These are phyloP conservation scores for Ophonus ardosiacus DNA, from an alignment of 2,888 invertebrate genomes.

Conservation along the genomic window DNA sequence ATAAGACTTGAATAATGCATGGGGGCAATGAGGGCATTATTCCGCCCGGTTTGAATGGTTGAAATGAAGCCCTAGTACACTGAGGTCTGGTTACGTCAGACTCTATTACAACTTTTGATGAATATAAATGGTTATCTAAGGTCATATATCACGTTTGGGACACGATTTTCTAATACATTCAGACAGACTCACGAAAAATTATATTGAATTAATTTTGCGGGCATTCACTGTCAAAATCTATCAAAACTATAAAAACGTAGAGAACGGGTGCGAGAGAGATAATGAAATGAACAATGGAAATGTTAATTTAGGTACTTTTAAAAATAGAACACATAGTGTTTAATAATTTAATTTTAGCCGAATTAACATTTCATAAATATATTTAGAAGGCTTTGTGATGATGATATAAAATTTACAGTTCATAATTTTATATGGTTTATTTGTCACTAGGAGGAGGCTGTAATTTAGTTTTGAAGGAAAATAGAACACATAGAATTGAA, in stretches of 20 bases:
- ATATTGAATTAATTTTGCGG: conserved; percentile 35
- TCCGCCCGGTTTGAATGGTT: conserved; percentile 10
- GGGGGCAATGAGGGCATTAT: conserved; percentile 10
- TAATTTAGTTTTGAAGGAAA: too few relatives aligned
- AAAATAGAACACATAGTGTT: too few relatives aligned
- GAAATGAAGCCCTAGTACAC: conserved; percentile 14
- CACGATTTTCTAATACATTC: conserved; percentile 48
- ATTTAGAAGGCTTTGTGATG: too few relatives aligned
- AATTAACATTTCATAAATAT: too few relatives aligned
- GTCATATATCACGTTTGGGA: conserved; percentile 49
- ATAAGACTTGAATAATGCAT: conserved; percentile 27
- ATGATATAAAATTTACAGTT: too few relatives aligned
- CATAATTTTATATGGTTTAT: too few relatives aligned
- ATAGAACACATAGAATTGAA: too few relatives aligned
- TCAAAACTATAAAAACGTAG: not conserved
- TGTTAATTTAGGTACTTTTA: too few relatives aligned
- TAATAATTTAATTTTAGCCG: too few relatives aligned
- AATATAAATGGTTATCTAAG: conserved; percentile 45
- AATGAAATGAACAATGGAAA: not conserved
- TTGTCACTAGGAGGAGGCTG: too few relatives aligned
- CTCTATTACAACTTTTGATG: conserved; percentile 51
- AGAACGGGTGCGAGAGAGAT: not conserved
- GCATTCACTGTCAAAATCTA: conserved; percentile 2
- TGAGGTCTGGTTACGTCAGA: conserved; percentile 35
- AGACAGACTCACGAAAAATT: conserved; percentile 48